Percentiles rank a stretch among this genome's conserved stretches.
Conservation (phyloP, 2,113 vertebrate genomes). For the Ameiurus melas region DNA sequence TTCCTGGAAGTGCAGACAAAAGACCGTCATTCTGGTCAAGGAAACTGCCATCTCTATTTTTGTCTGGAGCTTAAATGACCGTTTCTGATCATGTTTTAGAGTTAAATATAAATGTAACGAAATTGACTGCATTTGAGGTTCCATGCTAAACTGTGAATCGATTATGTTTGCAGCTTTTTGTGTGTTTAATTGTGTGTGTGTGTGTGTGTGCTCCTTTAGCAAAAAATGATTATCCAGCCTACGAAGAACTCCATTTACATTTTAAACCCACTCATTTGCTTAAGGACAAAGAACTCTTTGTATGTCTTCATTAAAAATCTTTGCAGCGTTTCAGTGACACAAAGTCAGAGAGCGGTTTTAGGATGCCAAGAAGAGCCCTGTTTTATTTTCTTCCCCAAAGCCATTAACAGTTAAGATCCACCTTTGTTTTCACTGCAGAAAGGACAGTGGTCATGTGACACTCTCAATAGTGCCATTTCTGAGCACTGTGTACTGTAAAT, state of each 20-base stretch:
- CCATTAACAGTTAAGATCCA: neutral
- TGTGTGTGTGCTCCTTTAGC: slow-evolving; percentile 13
- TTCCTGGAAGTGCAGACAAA: neutral
- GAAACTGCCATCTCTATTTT: neutral
- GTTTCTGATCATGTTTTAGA: neutral
- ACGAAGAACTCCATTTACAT: slow-evolving; percentile 20
- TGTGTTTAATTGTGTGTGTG: neutral
- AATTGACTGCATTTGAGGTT: neutral
- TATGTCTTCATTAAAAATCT: slow-evolving; percentile 58
- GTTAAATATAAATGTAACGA: neutral
- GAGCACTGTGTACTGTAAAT: neutral
- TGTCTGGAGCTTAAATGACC: neutral
- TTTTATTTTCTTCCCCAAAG: neutral
- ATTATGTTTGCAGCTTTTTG: neutral
- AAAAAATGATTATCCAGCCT: neutral
- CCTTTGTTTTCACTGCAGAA: neutral
- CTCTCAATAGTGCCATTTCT: neutral
- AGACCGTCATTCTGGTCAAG: neutral
- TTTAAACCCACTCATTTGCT: slow-evolving; percentile 37
- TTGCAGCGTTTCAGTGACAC: slow-evolving; percentile 50
- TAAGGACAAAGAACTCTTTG: slow-evolving; percentile 56
- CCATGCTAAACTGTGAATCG: neutral
- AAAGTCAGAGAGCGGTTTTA: slow-evolving; percentile 44
- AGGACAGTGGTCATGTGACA: neutral
- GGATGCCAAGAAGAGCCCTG: slow-evolving; percentile 34